Base-by-base conservation (phyloP, 2,113 vertebrate species). In the Microtus richardsoni region DNA sequence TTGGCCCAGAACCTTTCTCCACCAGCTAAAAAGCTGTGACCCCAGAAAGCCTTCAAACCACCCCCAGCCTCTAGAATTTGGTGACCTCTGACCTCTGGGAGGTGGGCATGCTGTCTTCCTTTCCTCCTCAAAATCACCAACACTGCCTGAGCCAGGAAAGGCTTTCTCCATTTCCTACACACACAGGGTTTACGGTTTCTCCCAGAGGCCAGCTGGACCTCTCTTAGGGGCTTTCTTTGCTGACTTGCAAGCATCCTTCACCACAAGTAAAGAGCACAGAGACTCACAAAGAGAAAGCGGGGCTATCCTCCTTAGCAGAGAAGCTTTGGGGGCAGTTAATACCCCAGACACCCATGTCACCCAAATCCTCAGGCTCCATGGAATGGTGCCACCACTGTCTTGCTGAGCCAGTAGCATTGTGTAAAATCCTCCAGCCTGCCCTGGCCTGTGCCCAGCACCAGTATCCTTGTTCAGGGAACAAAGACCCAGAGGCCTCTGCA, bases 401-500 rank as follows among this genome's bases (percentile, higher is more conserved):
- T 49, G 68, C 68, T 0, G 3, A 44, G 79, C 88, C 91, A 74
- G 91, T 71, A 19, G 5, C 33, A 0, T 5, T 3, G 47, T 52
- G 58, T 58, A 95, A 93, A 71, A 7, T 5, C 74, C 70, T n/a
- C 71, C 36, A 7, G 54, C 62, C 1, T n/a, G 1, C 78, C 93
- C 96, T 94, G 94, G 90, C 88, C 95, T 77, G 60, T 3, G 77
- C 92, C 96, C 85, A 4, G 94, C 79, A n/a, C 96, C 44, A 36
- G 83, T 19, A 0, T 88, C 77, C 89, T 96, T 97, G 93, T 89
- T 91, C n/a, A 0, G 49, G 73, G 66, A 92, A 97, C 95, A 97
- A 97, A 97, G 93, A 62, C 88, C 85, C 14, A 41, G 86, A 96
- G 95, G 88, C 85, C 95, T 77, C 93, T 41, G 64, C 83, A 85